Evolutionary conservation across 2,113 vertebrate species (phyloP).

Genomic region (Chlamydotis undulata): DNA sequence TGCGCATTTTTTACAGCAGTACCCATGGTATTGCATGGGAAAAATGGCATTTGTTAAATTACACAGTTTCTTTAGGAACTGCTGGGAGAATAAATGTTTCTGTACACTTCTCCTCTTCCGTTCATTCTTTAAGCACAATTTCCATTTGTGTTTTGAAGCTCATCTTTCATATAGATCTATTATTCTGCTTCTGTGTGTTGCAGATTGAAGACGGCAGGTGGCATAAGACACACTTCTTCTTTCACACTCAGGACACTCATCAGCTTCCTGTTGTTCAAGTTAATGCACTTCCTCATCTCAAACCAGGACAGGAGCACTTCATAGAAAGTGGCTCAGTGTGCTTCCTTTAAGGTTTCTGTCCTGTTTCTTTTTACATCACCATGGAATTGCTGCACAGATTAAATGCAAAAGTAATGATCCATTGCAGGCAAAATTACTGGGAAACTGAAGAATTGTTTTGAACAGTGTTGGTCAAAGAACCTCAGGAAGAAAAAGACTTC

Average conservation of each 20-base stretch:
- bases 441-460: conserved; percentile 21
- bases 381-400: conserved; percentile 4
- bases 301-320: conserved; percentile 75
- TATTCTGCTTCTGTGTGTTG: conserved; percentile 33
- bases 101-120: background rate
- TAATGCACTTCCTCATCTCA: conserved; percentile 73
- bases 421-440: background rate
- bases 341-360: conserved; percentile 83
- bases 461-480: conserved; percentile 61
- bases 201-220: conserved; percentile 95
- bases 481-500: conserved; percentile 76
- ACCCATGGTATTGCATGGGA: background rate
- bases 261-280: conserved; percentile 90
- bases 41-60: background rate
- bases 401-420: background rate
- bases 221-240: conserved; percentile 89
- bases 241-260: conserved; percentile 89
- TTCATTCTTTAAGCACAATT: background rate
- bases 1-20: background rate
- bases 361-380: background rate
- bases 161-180: background rate
- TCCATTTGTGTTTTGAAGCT: background rate
- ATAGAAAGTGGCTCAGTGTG: conserved; percentile 90
- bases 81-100: background rate
- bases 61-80: background rate